Percentiles rank a stretch among this genome's conserved stretches.
phyloP scores from a whole-genome alignment of 2,113 vertebrate species.

The Oreochromis tanganicae region DNA sequence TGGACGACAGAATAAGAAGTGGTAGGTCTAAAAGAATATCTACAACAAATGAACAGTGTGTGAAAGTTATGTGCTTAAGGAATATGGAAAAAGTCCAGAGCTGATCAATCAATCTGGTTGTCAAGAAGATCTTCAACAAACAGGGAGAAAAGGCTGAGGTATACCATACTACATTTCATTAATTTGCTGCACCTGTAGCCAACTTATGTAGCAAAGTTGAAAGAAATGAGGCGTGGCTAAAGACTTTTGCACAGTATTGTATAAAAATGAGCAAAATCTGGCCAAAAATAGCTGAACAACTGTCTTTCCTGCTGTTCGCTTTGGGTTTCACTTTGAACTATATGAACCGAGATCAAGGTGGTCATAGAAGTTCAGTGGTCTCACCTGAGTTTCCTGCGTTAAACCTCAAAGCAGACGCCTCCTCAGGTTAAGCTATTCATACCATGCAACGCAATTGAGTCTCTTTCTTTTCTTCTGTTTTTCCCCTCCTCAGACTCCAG shows the following conservation, averaged over 20 bases:
- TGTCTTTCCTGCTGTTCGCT: neutral
- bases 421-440: neutral
- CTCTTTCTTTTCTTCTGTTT: neutral
- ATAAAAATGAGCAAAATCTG: neutral
- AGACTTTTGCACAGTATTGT: neutral
- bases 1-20: neutral
- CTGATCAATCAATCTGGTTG: neutral
- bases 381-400: conserved; percentile 7
- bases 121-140: neutral
- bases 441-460: neutral
- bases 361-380: neutral
- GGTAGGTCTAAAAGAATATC: neutral
- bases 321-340: neutral
- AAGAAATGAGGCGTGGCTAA: neutral
- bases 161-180: neutral
- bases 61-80: neutral
- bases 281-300: neutral
- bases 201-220: neutral
- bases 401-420: conserved; percentile 1
- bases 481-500: neutral
- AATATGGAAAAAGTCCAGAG: neutral
- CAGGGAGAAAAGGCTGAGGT: neutral
- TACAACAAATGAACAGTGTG: neutral
- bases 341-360: neutral
- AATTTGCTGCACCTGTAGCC: neutral